Base-by-base conservation (phyloP, 2,888 invertebrate species). In the Drosophila pseudotalamancana region DNA sequence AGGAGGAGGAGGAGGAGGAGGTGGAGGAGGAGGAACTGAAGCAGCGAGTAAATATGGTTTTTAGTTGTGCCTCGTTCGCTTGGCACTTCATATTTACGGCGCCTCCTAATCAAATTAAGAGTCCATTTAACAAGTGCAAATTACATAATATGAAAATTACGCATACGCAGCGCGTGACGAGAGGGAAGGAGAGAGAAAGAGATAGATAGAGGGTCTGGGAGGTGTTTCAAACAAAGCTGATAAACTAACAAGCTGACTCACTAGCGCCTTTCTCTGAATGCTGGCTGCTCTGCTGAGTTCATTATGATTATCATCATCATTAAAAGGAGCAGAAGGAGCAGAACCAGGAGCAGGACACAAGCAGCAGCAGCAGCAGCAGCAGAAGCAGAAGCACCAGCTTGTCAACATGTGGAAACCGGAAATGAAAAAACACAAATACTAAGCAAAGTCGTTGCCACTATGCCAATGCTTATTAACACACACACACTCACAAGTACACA, bases 341-440 rank as follows among this genome's bases (percentile, higher is more conserved):
- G 43, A 48, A 43, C 6, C 35, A 9, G 4, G 9, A 40, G 32
- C 21, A 35, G 19, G n/a, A 25, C 32, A 48, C 19, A 31, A 51
- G 53, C 19, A 19, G 21, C 18, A 54, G 32, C 21, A 19, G 29
- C 9, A 57, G 25, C 18, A 11, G n/a, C 18, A 65, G 56, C 63
- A 64, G 45, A 54, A 65, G 54, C 67, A 69, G 61, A 69, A 73
- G 62, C 76, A 76, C 65, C 73, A 80, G 56, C 72, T 77, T 82
- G 87, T 84, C 76, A 82, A 83, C 77, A 82, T 83, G 75, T 88
- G 76, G 72, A 79, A 87, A 74, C 88, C 88, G 88, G 88, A 88
- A 88, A 88, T 87, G 81, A 83, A 77, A 77, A 77, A 85, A 82
- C 72, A 80, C 84, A 87, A 83, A 88, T 76, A 87, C 72, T 69